phyloP scores from a whole-genome alignment of 2,797 vertebrate genomes.

The Protosalanx chinensis region DNA sequence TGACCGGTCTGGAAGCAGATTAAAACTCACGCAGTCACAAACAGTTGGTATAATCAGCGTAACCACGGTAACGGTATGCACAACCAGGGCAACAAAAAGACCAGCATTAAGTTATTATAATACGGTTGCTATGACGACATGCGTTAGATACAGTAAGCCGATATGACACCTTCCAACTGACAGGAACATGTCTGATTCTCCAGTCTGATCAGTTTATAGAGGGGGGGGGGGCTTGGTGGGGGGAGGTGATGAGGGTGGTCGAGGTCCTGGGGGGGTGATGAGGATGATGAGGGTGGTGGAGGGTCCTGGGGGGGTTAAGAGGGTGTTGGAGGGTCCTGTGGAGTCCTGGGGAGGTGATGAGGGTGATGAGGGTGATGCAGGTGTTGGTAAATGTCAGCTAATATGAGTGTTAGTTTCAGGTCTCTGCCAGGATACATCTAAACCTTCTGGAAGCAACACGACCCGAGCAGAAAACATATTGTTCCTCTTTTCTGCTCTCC shows the following conservation, averaged over 20 bases:
- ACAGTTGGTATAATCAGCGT: not conserved
- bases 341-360: too few species aligned
- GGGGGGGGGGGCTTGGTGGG: not conserved
- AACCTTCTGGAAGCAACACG: too few species aligned
- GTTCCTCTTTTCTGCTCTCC: not conserved
- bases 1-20: conserved; percentile 43
- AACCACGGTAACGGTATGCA: too few species aligned
- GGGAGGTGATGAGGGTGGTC: too few species aligned
- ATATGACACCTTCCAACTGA: conserved; percentile 29
- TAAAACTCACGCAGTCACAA: not conserved
- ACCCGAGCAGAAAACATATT: not conserved
- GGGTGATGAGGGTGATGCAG: not conserved
- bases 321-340: too few species aligned
- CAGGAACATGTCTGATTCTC: conserved; percentile 14
- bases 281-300: not conserved
- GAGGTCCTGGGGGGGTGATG: not conserved
- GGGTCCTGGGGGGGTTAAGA: too few species aligned
- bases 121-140: conserved; percentile 7
- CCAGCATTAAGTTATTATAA: not conserved
- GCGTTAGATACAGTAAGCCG: conserved; percentile 51
- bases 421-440: too few species aligned
- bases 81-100: not conserved
- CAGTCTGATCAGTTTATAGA: conserved; percentile 6
- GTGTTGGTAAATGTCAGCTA: too few species aligned
- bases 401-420: too few species aligned